Evolutionary conservation across 2,797 vertebrate species (phyloP).

Genomic region (Falco columbarius): DNA sequence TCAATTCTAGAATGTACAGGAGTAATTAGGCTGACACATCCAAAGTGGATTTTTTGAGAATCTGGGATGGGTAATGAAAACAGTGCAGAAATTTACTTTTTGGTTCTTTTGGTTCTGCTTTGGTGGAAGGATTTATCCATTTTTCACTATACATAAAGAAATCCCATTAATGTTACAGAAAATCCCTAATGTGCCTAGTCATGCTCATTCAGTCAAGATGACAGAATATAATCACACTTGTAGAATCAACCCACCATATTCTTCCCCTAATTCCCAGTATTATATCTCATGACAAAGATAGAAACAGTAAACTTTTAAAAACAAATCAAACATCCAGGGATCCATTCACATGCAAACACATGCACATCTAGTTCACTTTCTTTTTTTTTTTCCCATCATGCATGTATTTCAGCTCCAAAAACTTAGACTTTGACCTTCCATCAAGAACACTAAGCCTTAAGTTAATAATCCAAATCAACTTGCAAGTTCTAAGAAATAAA

Average conservation of each 20-base stretch:
- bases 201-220: background rate
- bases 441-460: background rate
- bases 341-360: background rate
- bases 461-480: background rate
- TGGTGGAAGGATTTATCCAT: background rate
- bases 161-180: background rate
- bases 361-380: background rate
- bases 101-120: background rate
- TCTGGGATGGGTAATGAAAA: background rate
- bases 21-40: background rate
- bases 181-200: background rate
- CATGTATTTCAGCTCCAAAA: background rate
- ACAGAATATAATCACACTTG: background rate
- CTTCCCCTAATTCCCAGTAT: background rate
- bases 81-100: background rate
- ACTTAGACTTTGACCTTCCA: background rate
- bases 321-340: background rate
- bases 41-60: background rate
- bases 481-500: background rate
- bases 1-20: background rate
- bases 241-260: background rate
- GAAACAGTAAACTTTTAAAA: background rate
- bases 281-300: background rate
- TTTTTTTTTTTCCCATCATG: accelerated
- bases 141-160: accelerated